Evolutionary conservation across 2,113 vertebrate genomes (phyloP).

Genomic region (Syrmaticus mikado): DNA sequence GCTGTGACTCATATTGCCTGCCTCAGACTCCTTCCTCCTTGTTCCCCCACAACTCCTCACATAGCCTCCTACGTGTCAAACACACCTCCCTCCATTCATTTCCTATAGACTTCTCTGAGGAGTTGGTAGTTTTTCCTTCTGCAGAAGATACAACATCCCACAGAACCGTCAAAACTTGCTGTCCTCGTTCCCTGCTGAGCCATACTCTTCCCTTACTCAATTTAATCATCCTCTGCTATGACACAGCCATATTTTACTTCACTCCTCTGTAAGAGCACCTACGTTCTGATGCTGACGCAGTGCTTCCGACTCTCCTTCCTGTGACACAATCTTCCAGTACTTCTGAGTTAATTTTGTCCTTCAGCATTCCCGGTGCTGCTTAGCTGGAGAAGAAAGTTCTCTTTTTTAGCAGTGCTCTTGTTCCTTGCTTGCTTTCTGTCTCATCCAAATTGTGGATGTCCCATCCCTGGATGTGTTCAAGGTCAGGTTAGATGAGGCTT

Average conservation of each 20-base stretch:
- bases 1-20: slow-evolving; percentile 59
- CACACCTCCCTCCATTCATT: slow-evolving; percentile 22
- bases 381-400: background rate
- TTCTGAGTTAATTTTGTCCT: background rate
- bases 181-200: slow-evolving; percentile 1
- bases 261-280: background rate
- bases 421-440: background rate
- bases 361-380: background rate
- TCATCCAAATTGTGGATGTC: background rate
- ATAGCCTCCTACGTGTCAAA: background rate
- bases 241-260: slow-evolving; percentile 3
- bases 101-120: background rate
- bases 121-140: background rate
- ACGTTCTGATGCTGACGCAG: background rate
- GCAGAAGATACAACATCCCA: background rate
- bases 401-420: background rate
- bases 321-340: background rate
- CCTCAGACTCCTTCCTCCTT: slow-evolving; percentile 37
- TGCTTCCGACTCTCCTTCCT: background rate
- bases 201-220: slow-evolving; percentile 31
- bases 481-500: background rate
- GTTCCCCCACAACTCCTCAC: slow-evolving; percentile 39
- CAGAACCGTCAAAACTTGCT: background rate
- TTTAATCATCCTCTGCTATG: slow-evolving; percentile 39
- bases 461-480: background rate